Evolutionary conservation across 2,797 vertebrate species (phyloP).

Genomic region (Macroramphosus scolopax): DNA sequence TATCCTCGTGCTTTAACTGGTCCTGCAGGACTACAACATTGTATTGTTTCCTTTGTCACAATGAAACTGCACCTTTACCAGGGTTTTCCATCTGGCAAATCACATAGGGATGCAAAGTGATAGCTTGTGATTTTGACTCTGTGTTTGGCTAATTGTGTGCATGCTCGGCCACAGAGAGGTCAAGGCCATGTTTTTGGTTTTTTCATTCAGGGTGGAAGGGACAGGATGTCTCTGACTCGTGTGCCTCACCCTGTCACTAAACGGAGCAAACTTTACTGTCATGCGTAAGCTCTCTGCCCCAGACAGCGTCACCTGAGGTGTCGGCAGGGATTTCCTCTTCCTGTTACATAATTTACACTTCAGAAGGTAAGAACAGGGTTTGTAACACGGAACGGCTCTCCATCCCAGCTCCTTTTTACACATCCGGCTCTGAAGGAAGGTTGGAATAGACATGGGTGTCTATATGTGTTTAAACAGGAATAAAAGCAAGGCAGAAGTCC

Average conservation of each 20-base stretch:
- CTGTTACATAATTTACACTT: constrained; percentile 25
- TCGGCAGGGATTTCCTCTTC: constrained; percentile 38
- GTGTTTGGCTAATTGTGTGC: constrained; percentile 39
- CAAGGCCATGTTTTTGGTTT: constrained; percentile 5
- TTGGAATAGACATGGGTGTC: no score
- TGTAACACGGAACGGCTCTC: constrained; percentile 18
- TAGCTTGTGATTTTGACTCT: constrained; percentile 40
- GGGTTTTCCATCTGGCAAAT: constrained; percentile 1
- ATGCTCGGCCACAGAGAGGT: constrained; percentile 35
- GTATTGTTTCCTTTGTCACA: constrained; percentile 14
- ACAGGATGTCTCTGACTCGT: constrained; percentile 34
- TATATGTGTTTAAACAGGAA: no score
- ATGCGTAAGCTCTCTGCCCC: no score
- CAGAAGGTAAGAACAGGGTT: constrained; percentile 43
- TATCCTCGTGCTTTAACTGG: constrained; percentile 28
- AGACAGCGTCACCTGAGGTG: constrained; percentile 23
- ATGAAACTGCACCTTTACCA: no score
- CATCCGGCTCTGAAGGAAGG: no score
- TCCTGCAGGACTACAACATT: constrained; percentile 21
- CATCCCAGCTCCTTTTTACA: no score
- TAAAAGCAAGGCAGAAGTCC: no score
- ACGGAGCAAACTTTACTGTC: constrained; percentile 31
- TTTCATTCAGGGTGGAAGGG: constrained; percentile 5
- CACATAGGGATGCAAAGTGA: no score
- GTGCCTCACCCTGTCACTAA: constrained; percentile 61